Percentiles rank a stretch among this genome's conserved stretches.
Conservation (phyloP, 2,797 vertebrate species). For the Melopsittacus undulatus region DNA sequence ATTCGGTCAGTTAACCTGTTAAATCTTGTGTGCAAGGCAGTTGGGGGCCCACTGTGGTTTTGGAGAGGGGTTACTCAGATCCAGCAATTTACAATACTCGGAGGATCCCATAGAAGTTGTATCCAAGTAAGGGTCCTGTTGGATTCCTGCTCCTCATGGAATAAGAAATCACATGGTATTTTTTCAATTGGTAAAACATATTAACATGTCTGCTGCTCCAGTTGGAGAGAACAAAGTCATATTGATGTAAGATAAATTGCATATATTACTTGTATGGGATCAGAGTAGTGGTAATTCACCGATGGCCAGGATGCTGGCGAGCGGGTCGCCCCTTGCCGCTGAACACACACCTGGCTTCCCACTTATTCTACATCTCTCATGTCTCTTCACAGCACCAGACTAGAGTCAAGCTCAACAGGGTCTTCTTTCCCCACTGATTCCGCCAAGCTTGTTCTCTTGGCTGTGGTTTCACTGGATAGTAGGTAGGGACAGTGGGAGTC, state of each 20-base stretch:
- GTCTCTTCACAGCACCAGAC: too few relatives aligned
- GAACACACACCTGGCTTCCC: too few relatives aligned
- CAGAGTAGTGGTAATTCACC: too few relatives aligned
- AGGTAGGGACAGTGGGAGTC: too few relatives aligned
- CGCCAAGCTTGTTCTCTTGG: too few relatives aligned
- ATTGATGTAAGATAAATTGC: slow-evolving; percentile 19
- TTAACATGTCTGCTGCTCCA: background rate
- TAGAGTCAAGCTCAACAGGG: too few relatives aligned
- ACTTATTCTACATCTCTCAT: too few relatives aligned
- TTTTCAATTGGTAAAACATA: slow-evolving; percentile 23
- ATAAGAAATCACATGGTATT: background rate
- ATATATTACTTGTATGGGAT: background rate
- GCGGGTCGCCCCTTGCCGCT: too few relatives aligned
- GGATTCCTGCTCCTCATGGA: background rate
- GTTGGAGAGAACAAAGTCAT: slow-evolving; percentile 42
- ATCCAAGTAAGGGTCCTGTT: background rate
- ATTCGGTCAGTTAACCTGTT: slow-evolving; percentile 58
- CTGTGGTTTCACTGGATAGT: too few relatives aligned
- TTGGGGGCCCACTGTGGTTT: background rate
- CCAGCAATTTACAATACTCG: background rate
- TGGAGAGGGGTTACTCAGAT: background rate
- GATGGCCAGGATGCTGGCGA: too few relatives aligned
- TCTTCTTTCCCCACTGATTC: too few relatives aligned
- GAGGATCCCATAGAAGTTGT: background rate
- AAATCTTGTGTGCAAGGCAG: slow-evolving; percentile 9